Conservation (phyloP, 2,797 vertebrate species). For the Ceyx erithaca region DNA sequence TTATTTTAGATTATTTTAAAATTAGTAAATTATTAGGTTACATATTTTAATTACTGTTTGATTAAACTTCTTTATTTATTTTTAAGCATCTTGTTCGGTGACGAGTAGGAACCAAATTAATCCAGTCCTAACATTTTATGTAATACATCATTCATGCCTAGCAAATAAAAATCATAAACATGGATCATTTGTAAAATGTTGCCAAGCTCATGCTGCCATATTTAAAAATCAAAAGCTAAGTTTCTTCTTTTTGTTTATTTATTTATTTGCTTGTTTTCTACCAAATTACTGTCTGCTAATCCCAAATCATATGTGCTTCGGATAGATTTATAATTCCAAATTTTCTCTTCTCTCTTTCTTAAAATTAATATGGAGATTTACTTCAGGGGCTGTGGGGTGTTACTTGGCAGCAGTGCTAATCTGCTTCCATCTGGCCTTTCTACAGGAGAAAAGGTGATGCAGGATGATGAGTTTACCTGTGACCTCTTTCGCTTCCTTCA, state of each 20-base stretch:
- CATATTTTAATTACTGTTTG: neutral
- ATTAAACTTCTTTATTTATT: neutral
- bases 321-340: constrained; percentile 62
- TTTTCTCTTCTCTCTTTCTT: constrained; percentile 17
- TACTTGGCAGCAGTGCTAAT: constrained; percentile 17
- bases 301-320: constrained; percentile 63
- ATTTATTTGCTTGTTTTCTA: constrained; percentile 6
- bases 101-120: neutral
- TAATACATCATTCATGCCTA: neutral
- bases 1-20: neutral
- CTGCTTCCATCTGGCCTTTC: constrained; percentile 65
- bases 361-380: neutral
- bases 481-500: constrained; percentile 98
- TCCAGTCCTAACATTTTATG: neutral
- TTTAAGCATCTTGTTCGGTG: neutral
- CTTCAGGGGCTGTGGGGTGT: neutral
- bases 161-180: neutral
- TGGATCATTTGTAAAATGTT: constrained; percentile 73
- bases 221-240: constrained; percentile 40
- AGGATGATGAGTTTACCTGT: constrained; percentile 96
- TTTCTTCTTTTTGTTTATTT: neutral
- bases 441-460: constrained; percentile 96
- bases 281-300: constrained; percentile 73
- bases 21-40: neutral
- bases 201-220: constrained; percentile 76